Conservation (phyloP, 2,888 invertebrate genomes). For the Drosophila phalerata region DNA sequence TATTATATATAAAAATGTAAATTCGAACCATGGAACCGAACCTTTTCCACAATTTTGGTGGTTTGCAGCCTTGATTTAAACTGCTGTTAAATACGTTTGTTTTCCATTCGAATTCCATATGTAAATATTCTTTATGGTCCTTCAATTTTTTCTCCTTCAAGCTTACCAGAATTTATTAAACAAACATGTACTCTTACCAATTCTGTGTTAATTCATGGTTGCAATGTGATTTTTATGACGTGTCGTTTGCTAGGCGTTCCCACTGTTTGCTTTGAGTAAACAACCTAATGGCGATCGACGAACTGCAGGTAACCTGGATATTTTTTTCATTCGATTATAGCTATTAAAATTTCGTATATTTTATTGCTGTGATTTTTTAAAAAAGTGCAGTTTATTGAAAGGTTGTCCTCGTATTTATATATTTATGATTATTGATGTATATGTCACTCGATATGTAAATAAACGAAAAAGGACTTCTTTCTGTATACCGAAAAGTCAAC, state of each 20-base stretch:
- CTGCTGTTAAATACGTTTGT: neutral
- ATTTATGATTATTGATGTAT: slow-evolving; percentile 16
- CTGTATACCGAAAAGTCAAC: slow-evolving; percentile 1
- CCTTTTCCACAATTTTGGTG: no score
- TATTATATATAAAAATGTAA: no score
- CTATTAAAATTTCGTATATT: slow-evolving; percentile 14
- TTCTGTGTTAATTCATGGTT: slow-evolving; percentile 3
- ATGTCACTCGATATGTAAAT: neutral
- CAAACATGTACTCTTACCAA: slow-evolving; percentile 14
- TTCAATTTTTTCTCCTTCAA: neutral
- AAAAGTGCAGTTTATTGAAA: slow-evolving; percentile 1
- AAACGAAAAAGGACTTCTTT: neutral
- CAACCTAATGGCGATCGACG: slow-evolving; percentile 25
- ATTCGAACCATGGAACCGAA: no score
- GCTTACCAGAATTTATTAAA: slow-evolving; percentile 26
- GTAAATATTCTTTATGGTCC: neutral
- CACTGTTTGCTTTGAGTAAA: slow-evolving; percentile 22
- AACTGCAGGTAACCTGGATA: slow-evolving; percentile 24
- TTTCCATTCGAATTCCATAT: neutral
- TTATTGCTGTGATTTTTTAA: slow-evolving; percentile 9
- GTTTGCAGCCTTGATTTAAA: no score
- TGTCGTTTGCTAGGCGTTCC: slow-evolving; percentile 5
- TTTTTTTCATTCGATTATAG: slow-evolving; percentile 4
- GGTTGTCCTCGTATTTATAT: neutral
- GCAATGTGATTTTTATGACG: slow-evolving; percentile 23